Evolutionary conservation across 2,888 invertebrate genomes (phyloP).

Genomic region (Trachelus troglodyta): DNA sequence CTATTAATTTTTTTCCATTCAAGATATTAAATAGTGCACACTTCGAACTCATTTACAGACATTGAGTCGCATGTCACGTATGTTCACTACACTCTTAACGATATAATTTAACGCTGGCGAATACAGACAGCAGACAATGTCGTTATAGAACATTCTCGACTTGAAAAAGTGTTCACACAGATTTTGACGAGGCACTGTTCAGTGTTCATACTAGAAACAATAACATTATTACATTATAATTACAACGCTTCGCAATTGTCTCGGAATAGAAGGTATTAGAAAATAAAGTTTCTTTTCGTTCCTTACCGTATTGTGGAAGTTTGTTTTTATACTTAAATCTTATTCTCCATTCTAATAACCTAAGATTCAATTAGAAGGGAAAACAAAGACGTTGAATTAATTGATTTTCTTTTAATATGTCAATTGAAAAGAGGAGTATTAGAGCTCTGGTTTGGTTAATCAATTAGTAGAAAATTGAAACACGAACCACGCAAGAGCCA

Average conservation of each 20-base stretch:
- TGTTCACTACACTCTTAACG: not conserved
- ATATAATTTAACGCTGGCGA: not conserved
- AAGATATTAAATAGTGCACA: not conserved
- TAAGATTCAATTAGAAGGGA: not conserved
- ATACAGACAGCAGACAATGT: constrained; percentile 42
- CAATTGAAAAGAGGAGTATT: not conserved
- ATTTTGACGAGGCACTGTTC: constrained; percentile 63
- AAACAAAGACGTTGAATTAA: not conserved
- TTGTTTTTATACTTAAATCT: not conserved
- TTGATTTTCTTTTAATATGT: not conserved
- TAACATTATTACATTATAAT: constrained; percentile 43
- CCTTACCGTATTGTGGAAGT: constrained; percentile 11
- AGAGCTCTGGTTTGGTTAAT: not conserved
- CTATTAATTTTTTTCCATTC: not conserved
- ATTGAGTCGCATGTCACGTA: not conserved
- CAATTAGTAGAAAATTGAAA: not conserved
- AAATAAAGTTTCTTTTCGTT: constrained; percentile 46
- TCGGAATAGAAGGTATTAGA: constrained; percentile 48
- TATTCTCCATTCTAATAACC: not conserved
- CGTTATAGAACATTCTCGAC: constrained; percentile 45
- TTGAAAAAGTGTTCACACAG: constrained; percentile 55
- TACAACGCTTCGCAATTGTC: constrained; percentile 28
- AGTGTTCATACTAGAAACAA: constrained; percentile 62
- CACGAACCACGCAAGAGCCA: not conserved
- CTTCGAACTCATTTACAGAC: not conserved